Evolutionary conservation across 2,888 invertebrate genomes (phyloP).

Genomic region (Cyrtodaria siliqua): DNA sequence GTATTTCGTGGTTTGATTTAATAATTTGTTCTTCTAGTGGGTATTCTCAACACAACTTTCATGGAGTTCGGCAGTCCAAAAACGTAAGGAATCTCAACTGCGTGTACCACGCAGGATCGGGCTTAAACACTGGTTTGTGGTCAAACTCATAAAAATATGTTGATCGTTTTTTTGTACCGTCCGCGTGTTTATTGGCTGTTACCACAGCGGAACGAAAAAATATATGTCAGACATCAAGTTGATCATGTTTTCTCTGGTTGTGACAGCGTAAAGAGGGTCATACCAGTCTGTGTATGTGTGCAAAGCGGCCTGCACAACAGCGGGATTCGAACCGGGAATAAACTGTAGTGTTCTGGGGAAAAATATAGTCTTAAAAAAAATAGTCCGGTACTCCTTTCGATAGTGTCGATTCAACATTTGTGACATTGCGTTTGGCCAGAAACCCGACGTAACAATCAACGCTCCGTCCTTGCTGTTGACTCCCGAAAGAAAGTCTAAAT

Average conservation of each 20-base stretch:
- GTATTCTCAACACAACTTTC: conserved; percentile 47
- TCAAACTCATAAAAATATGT: conserved; percentile 71
- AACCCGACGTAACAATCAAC: background rate
- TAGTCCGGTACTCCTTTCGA: no score
- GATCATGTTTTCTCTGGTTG: conserved; percentile 94
- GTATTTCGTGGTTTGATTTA: conserved; percentile 93
- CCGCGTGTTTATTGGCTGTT: conserved; percentile 19
- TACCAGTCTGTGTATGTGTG: conserved; percentile 41
- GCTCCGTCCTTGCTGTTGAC: conserved; percentile 51
- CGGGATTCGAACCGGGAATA: background rate
- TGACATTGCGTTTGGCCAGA: no score
- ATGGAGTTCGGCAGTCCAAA: conserved; percentile 71
- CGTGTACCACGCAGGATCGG: conserved; percentile 79
- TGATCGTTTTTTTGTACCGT: conserved; percentile 88
- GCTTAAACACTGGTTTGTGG: conserved; percentile 64
- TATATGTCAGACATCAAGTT: conserved; percentile 97
- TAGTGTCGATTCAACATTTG: no score
- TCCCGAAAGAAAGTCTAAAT: conserved; percentile 51
- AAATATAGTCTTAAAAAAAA: no score
- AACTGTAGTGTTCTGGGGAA: no score
- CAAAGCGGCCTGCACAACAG: conserved; percentile 15
- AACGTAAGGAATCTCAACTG: conserved; percentile 80
- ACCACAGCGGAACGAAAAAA: conserved; percentile 96
- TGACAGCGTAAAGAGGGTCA: conserved; percentile 87
- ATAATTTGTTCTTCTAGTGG: conserved; percentile 87